Base-by-base conservation (phyloP, 92 coral and sea anemone species). In the Bergia sp. region DNA sequence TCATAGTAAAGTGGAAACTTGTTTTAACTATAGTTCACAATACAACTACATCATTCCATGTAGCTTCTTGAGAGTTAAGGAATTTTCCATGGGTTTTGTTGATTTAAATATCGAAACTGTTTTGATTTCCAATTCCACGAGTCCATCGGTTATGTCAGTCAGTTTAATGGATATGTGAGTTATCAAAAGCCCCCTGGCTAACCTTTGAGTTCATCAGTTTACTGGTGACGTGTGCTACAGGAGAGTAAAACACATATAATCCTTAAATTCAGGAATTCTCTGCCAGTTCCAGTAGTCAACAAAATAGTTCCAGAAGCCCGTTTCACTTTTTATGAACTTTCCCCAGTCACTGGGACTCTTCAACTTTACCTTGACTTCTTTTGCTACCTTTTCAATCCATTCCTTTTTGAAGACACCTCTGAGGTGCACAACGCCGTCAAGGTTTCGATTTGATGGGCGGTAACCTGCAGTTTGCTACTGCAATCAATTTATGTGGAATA, bases 381-480 rank as follows among this genome's bases (percentile, higher is more conserved):
- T 77, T 16, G 77, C 85, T 29, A 89, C 88, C 77, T 61, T 94
- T 38, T 93, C 90, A 37, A 96, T 65, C 98, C 98, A 96, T 43
- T 94, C 91, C 65, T 77, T 75, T 16, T 39, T 40, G 77, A 96
- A 96, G 15, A 90, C 89, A n/a, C 95, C 93, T 64, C 96, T 92
- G 13, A 96, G 73, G 40, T 94, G 93, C 16, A 96, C 89, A 6
- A 84, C 98, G 7, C 98, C 98, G 61, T 91, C 85, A 90, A 94
- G 45, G 80, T 66, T 73, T 72, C 82, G 36, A 89, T 85, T 82
- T 92, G 92, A 39, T 89, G 88, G 43, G 61, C 79, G 18, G 96
- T 76, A 16, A 93, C 85, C 29, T 29, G 29, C 72, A 73, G 18
- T 44, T 20, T 7, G 23, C 38, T 36, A 9, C 74, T n/a, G 74